Conservation (phyloP, 2,113 vertebrate species). For the Megaptera novaeangliae region DNA sequence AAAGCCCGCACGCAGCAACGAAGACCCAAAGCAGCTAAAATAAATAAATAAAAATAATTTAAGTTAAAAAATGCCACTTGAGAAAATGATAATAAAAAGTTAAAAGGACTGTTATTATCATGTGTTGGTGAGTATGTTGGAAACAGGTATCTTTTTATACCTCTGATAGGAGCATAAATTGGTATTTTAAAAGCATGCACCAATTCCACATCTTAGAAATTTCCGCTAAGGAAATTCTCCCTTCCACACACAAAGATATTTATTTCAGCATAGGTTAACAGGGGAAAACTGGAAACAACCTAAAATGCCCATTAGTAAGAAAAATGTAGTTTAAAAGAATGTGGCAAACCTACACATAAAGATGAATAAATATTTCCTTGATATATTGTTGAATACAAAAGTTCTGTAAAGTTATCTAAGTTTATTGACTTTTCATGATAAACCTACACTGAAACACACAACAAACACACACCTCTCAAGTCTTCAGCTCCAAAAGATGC, state of each 20-base stretch:
- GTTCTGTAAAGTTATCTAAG: accelerated
- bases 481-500: too few species aligned
- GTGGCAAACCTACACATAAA: too few species aligned
- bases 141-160: not conserved
- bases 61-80: not conserved
- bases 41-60: too few species aligned
- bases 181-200: not conserved
- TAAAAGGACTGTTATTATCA: not conserved
- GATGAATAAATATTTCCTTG: not conserved
- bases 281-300: not conserved
- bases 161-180: too few species aligned
- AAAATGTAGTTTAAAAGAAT: not conserved
- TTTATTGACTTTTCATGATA: not conserved
- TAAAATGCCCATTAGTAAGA: not conserved
- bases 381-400: not conserved
- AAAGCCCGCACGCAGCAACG: too few species aligned
- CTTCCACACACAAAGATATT: not conserved
- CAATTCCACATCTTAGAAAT: not conserved
- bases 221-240: not conserved
- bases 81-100: not conserved
- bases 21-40: too few species aligned
- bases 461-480: not conserved
- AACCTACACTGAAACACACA: not conserved
- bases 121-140: accelerated
- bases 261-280: not conserved